phyloP scores from a whole-genome alignment of 2,888 invertebrate species.

The Rhogogaster chlorosoma region DNA sequence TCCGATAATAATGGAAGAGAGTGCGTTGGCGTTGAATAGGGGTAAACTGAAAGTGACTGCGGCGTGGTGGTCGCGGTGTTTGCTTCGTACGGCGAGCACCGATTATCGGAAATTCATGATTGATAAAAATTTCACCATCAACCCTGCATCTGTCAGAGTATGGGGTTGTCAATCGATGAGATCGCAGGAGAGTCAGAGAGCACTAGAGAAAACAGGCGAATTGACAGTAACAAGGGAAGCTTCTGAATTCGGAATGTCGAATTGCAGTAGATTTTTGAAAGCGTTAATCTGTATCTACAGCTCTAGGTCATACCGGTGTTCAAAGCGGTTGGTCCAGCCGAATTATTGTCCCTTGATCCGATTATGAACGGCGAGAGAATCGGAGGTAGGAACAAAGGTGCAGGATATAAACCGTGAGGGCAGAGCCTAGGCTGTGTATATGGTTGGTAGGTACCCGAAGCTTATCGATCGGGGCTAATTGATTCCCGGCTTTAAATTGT shows the following conservation, averaged over 20 bases:
- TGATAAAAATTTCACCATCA: constrained; percentile 62
- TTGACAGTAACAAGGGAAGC: no score
- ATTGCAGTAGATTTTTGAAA: background rate
- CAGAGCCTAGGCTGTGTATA: background rate
- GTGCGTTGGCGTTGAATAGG: constrained; percentile 19
- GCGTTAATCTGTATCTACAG: background rate
- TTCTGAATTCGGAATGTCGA: no score
- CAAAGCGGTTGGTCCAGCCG: background rate
- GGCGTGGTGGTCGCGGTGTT: background rate
- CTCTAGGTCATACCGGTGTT: background rate
- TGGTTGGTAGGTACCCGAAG: background rate
- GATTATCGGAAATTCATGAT: constrained; percentile 68
- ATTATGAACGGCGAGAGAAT: background rate
- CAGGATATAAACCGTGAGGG: constrained; percentile 5
- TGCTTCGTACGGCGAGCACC: constrained; percentile 55
- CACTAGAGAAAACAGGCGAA: no score
- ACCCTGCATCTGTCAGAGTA: background rate
- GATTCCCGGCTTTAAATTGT: constrained; percentile 45
- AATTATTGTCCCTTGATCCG: constrained; percentile 7
- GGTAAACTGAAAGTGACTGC: constrained; percentile 34
- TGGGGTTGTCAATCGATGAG: background rate
- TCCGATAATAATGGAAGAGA: constrained; percentile 35
- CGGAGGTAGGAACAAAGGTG: constrained; percentile 1
- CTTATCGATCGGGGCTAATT: constrained; percentile 34
- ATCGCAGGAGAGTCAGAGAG: background rate